Evolutionary conservation across 2,113 vertebrate genomes (phyloP).

Genomic region (Ondatra zibethicus): DNA sequence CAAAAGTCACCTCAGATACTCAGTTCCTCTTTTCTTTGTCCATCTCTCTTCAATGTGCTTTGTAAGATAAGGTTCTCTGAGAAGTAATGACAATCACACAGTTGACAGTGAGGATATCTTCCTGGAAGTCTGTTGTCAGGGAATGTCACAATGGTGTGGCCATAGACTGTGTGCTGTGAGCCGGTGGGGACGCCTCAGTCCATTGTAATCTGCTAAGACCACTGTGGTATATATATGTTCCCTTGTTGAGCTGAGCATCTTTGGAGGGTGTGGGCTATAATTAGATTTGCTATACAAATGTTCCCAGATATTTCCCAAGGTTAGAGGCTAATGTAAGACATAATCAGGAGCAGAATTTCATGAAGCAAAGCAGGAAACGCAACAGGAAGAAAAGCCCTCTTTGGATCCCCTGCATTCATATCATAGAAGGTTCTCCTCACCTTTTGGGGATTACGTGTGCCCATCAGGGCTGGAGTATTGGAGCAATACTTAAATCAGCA

Average conservation of each 20-base stretch:
- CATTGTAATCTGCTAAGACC: not conserved
- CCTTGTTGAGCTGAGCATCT: not conserved
- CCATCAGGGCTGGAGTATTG: not conserved
- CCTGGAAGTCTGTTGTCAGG: not conserved
- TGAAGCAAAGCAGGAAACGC: not conserved
- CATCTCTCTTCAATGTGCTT: not conserved
- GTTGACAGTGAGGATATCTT: too few relatives aligned
- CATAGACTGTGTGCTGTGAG: not conserved
- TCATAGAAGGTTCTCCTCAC: not conserved
- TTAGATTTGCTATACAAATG: not conserved
- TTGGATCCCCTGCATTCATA: not conserved
- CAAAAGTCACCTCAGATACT: not conserved
- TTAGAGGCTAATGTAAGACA: not conserved
- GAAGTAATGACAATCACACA: not conserved
- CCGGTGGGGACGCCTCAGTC: not conserved
- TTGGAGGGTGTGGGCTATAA: too few relatives aligned
- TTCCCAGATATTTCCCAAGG: not conserved
- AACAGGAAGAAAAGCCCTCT: not conserved
- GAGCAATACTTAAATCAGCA: not conserved
- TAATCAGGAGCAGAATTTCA: not conserved
- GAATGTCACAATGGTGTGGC: accelerated
- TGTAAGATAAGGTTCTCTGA: not conserved
- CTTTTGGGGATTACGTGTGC: not conserved
- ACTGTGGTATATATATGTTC: not conserved
- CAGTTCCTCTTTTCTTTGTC: not conserved